Base-by-base conservation (phyloP, 2,113 vertebrate species). In the Apodemus speciosus region DNA sequence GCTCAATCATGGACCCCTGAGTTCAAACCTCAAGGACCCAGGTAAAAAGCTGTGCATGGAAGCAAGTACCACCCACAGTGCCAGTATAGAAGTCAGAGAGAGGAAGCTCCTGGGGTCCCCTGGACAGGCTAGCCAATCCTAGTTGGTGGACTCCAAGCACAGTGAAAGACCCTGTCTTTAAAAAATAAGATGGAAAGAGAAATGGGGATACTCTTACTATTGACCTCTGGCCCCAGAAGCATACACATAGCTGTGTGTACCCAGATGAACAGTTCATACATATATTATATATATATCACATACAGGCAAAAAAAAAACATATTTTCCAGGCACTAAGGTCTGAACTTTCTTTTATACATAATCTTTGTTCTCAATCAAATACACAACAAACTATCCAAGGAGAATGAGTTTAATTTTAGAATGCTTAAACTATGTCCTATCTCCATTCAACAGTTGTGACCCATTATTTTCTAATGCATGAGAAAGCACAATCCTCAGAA, bases 341-440 rank as follows among this genome's bases (percentile, higher is more conserved):
- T n/a, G 79, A 90, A 93, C 56, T 23, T 51, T 68, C 20, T 58
- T 84, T 88, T 90, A 73, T 79, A 64, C 64, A n/a, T 71, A 43
- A 58, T 49, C 27, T 90, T 96, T 53, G 32, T 35, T 85, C 62
- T 96, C 60, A 85, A 91, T 84, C 38, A 73, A 88, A n/a, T 92
- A 66, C 13, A n/a, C 49, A 80, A 79, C 68, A 75, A 84, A 49
- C 9, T 32, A 58, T 21, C 40, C 35, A 66, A 77, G 40, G 43
- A 80, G 40, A 89, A 32, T 49, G 20, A n/a, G 18, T 68, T 62
- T 91, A 53, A 72, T 66, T 38, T 38, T 90, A 9, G 58, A 49
- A 6, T 76, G 58, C 58, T 75, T 96, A 72, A 88, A 64, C 64
- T 21, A 13, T 79, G 56, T 15, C 90, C 15, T 53, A 51, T 87